phyloP scores from a whole-genome alignment of 2,113 vertebrate genomes.

The Anoura caudifer region DNA sequence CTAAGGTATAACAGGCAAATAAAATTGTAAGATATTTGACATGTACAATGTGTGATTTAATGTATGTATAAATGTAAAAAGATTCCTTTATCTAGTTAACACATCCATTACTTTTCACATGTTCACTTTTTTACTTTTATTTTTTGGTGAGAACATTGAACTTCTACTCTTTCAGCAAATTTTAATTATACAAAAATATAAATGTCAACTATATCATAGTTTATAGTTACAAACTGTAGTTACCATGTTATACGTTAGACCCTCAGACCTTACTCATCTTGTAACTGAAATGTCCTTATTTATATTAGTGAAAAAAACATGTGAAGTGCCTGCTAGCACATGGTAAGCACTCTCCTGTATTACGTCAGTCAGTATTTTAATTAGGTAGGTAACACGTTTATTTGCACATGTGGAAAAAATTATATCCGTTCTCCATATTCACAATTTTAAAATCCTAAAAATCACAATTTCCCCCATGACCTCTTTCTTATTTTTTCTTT shows the following conservation, averaged over 20 bases:
- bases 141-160: background rate
- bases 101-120: background rate
- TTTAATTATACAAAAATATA: background rate
- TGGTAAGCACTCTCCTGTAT: background rate
- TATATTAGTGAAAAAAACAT: background rate
- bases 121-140: background rate
- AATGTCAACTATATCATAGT: background rate
- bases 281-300: background rate
- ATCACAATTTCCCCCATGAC: background rate
- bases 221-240: background rate
- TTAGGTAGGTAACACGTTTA: background rate
- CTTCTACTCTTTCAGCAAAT: background rate
- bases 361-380: background rate
- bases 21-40: background rate
- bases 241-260: background rate
- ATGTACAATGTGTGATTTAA: background rate
- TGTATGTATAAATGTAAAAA: background rate
- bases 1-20: background rate
- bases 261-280: background rate
- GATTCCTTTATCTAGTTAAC: background rate
- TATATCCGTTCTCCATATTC: background rate
- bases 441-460: background rate
- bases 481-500: background rate
- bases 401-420: background rate
- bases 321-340: background rate